A percentile compares a stretch with the other conserved stretches of the same genome.
Evolutionary conservation across 2,888 invertebrate species (phyloP).

Genomic region (Isotomurus palustris): DNA sequence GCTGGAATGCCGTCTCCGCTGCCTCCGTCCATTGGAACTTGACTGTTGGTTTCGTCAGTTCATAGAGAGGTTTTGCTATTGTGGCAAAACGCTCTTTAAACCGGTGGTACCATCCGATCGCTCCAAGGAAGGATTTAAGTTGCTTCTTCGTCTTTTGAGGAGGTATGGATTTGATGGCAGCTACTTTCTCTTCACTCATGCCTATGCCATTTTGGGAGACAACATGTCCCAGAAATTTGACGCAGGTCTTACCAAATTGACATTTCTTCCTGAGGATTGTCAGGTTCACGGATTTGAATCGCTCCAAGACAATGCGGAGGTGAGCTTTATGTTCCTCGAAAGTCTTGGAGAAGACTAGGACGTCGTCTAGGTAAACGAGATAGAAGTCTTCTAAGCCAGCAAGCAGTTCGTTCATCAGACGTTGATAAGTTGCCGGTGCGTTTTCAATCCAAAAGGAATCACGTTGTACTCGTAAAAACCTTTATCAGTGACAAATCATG

Average conservation of each 20-base stretch:
- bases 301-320: constrained; percentile 9
- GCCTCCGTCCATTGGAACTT: constrained; percentile 25
- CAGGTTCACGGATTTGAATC: constrained; percentile 14
- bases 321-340: constrained; percentile 18
- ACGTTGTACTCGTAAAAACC: constrained; percentile 2
- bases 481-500: background rate
- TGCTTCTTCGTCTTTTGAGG: constrained; percentile 16
- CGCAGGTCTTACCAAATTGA: constrained; percentile 9
- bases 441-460: constrained; percentile 14
- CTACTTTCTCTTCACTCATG: constrained; percentile 14
- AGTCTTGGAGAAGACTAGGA: constrained; percentile 37
- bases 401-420: constrained; percentile 3
- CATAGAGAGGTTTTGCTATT: constrained; percentile 20
- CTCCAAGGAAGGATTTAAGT: constrained; percentile 22
- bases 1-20: constrained; percentile 15
- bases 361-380: constrained; percentile 46
- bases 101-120: constrained; percentile 34
- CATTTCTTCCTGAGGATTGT: constrained; percentile 23
- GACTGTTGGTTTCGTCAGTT: constrained; percentile 15
- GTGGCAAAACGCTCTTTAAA: constrained; percentile 30
- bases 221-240: constrained; percentile 22
- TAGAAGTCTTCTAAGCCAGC: constrained; percentile 1
- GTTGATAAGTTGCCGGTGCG: constrained; percentile 7
- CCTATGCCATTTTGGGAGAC: constrained; percentile 14
- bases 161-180: constrained; percentile 15